A percentile compares a stretch with the other conserved stretches of the same genome.
Evolutionary conservation across 2,888 invertebrate species (phyloP).

Genomic region (Cataglyphis altisquamis): DNA sequence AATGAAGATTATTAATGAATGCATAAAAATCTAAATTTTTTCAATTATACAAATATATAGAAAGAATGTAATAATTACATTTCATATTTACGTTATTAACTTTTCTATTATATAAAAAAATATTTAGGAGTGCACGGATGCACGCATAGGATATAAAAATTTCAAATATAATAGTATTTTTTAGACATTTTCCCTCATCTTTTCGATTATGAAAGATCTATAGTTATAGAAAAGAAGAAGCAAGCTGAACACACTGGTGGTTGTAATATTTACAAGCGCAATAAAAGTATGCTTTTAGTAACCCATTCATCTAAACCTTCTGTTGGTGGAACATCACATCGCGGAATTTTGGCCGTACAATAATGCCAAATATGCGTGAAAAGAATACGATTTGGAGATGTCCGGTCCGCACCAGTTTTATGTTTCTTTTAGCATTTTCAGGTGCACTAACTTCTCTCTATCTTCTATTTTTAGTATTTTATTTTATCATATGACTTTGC

Average conservation of each 20-base stretch:
- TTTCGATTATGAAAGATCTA: constrained; percentile 38
- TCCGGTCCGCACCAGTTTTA: constrained; percentile 67
- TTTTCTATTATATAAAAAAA: constrained; percentile 3
- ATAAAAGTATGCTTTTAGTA: constrained; percentile 67
- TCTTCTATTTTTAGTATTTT: constrained; percentile 53
- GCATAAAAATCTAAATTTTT: background rate
- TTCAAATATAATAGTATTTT: constrained; percentile 3
- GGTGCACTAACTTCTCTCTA: constrained; percentile 48
- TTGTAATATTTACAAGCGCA: constrained; percentile 61
- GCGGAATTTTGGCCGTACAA: constrained; percentile 56
- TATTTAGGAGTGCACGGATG: constrained; percentile 6
- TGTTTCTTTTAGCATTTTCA: constrained; percentile 70
- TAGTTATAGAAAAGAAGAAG: constrained; percentile 28
- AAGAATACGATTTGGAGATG: constrained; percentile 42
- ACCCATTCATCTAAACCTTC: constrained; percentile 70
- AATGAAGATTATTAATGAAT: background rate
- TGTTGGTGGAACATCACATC: constrained; percentile 56
- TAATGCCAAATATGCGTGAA: constrained; percentile 50
- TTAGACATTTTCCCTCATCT: constrained; percentile 1
- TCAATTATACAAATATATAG: background rate
- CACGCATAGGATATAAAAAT: background rate
- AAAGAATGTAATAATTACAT: background rate
- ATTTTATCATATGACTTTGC: constrained; percentile 42
- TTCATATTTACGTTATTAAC: background rate
- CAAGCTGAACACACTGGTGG: constrained; percentile 23